Conservation (phyloP, 2,888 invertebrate genomes). For the Lasiommata megera region DNA sequence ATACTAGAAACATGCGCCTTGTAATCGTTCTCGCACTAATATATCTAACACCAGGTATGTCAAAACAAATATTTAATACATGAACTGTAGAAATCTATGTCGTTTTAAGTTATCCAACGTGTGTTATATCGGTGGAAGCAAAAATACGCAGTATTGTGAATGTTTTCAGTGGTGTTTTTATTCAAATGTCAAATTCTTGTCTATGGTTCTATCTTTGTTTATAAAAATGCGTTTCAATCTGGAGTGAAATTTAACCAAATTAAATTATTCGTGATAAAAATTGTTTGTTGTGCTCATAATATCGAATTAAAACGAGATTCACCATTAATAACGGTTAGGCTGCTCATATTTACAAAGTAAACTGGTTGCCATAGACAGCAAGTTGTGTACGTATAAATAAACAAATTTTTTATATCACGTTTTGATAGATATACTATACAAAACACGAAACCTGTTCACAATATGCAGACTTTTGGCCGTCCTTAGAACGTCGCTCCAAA, state of each 20-base stretch:
- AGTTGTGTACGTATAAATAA: not conserved
- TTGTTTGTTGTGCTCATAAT: too few relatives aligned
- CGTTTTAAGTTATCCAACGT: not conserved
- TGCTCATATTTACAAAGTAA: not conserved
- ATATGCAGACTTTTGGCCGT: too few relatives aligned
- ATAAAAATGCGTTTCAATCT: not conserved
- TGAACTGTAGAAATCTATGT: not conserved
- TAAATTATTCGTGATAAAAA: not conserved
- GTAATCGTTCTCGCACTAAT: constrained; percentile 64
- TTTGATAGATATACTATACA: too few relatives aligned
- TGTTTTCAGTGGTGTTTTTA: not conserved
- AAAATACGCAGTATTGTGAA: not conserved
- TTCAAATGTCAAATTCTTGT: constrained; percentile 12
- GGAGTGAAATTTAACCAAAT: not conserved
- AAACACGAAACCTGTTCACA: too few relatives aligned
- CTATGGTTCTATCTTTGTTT: not conserved
- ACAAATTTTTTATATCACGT: too few relatives aligned
- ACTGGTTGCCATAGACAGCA: not conserved
- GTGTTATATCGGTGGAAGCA: not conserved
- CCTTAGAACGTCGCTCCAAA: too few relatives aligned
- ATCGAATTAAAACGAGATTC: not conserved
- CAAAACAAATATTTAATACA: constrained; percentile 39
- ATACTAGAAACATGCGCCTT: constrained; percentile 63
- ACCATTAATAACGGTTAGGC: not conserved
- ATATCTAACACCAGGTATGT: constrained; percentile 67